These are phyloP conservation scores for Tuta absoluta DNA, from an alignment of 2,888 invertebrate genomes.

Conservation along the genomic window DNA sequence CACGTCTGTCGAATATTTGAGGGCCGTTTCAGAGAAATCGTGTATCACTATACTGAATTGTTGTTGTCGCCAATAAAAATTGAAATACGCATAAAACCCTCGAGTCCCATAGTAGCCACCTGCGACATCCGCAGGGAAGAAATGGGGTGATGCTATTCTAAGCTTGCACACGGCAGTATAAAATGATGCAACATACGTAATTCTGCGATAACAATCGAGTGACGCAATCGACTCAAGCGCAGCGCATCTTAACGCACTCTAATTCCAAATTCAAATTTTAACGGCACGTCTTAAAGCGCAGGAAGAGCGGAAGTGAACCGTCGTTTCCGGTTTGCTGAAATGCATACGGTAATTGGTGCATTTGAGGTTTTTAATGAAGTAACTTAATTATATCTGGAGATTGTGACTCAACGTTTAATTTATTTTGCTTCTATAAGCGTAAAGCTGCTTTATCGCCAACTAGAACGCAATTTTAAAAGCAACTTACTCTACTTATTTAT, in stretches of 20 bases:
- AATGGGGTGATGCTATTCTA: no score
- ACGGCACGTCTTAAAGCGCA: constrained; percentile 9
- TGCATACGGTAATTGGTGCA: constrained; percentile 9
- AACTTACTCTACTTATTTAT: no score
- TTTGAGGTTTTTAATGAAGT: neutral
- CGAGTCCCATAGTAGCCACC: no score
- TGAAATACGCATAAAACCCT: no score
- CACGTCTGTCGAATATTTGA: no score
- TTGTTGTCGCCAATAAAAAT: no score
- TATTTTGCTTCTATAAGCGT: neutral
- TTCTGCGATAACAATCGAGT: constrained; percentile 20
- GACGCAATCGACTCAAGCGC: constrained; percentile 3
- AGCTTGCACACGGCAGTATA: neutral
- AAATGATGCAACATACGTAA: constrained; percentile 10
- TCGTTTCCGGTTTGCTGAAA: constrained; percentile 19
- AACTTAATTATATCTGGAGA: constrained; percentile 1
- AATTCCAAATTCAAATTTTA: constrained; percentile 23
- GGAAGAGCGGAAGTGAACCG: constrained; percentile 5
- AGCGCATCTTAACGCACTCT: constrained; percentile 2
- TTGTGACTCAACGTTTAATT: neutral
- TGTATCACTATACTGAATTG: no score
- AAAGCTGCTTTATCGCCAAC: no score
- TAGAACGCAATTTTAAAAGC: no score
- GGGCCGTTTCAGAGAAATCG: no score
- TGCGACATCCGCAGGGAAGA: no score